phyloP scores from a whole-genome alignment of 2,113 vertebrate genomes.

The Ciconia maguari region DNA sequence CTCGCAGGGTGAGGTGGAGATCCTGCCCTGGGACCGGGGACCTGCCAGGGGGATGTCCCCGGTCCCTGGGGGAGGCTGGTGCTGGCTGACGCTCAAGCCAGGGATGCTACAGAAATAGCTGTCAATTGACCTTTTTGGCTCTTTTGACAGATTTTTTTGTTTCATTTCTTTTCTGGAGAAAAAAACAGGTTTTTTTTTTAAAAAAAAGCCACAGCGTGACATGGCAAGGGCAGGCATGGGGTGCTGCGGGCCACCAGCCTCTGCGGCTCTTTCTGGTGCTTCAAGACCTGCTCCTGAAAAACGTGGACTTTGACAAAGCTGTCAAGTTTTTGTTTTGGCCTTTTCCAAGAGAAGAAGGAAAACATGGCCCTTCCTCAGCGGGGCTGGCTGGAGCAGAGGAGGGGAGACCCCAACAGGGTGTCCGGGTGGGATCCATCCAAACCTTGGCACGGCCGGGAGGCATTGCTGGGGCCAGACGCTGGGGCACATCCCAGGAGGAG shows the following conservation, averaged over 20 bases:
- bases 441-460: background rate
- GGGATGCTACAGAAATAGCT: background rate
- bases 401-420: background rate
- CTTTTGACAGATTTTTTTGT: background rate
- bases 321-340: background rate
- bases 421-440: background rate
- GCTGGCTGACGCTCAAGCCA: background rate
- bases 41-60: background rate
- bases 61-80: accelerated
- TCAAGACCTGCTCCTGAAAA: background rate
- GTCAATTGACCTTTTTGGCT: background rate
- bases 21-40: background rate
- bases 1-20: background rate
- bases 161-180: background rate
- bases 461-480: background rate
- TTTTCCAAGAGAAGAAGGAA: background rate
- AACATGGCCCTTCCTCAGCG: background rate
- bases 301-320: background rate
- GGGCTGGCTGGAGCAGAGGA: background rate
- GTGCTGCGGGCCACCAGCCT: background rate
- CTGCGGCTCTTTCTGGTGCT: background rate
- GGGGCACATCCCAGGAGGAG: background rate
- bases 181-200: accelerated
- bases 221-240: too few relatives aligned
- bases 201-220: background rate